These are phyloP conservation scores for Melipona beecheii DNA, from an alignment of 2,888 invertebrate species.

Conservation along the genomic window DNA sequence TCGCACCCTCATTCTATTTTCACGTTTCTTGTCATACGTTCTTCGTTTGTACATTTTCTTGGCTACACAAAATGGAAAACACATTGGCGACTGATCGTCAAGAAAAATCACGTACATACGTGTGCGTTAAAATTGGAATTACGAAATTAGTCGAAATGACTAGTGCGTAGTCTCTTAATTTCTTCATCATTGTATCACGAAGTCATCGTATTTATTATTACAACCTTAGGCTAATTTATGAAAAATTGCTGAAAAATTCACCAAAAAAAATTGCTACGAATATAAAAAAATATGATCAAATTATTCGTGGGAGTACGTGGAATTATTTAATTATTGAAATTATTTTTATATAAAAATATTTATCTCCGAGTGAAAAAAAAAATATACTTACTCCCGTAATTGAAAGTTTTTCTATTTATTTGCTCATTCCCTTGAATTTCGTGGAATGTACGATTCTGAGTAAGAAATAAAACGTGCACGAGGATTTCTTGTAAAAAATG, in stretches of 20 bases:
- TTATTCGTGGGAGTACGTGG: too few relatives aligned
- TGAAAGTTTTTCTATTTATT: neutral
- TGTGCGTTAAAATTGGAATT: neutral
- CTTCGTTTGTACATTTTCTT: neutral
- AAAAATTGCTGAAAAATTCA: neutral
- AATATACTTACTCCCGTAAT: neutral
- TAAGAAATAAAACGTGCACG: slow-evolving; percentile 18
- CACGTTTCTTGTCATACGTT: slow-evolving; percentile 9
- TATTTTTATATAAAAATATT: neutral
- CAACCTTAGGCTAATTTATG: neutral
- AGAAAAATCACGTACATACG: neutral
- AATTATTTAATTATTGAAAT: too few relatives aligned
- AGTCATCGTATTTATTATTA: too few relatives aligned
- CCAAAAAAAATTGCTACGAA: neutral
- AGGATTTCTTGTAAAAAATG: slow-evolving; percentile 19
- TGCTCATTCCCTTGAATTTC: neutral
- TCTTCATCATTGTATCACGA: too few relatives aligned
- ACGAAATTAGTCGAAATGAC: neutral
- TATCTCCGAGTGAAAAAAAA: neutral
- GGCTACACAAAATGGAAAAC: neutral
- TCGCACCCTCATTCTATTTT: slow-evolving; percentile 14
- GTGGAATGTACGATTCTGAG: neutral
- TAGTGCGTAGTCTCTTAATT: too few relatives aligned
- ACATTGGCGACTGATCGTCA: neutral
- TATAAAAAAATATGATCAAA: neutral